These are phyloP conservation scores for Turritopsis rubra DNA, from an alignment of 30 jellyfish, hydroid and myxozoan species.

Conservation along the genomic window DNA sequence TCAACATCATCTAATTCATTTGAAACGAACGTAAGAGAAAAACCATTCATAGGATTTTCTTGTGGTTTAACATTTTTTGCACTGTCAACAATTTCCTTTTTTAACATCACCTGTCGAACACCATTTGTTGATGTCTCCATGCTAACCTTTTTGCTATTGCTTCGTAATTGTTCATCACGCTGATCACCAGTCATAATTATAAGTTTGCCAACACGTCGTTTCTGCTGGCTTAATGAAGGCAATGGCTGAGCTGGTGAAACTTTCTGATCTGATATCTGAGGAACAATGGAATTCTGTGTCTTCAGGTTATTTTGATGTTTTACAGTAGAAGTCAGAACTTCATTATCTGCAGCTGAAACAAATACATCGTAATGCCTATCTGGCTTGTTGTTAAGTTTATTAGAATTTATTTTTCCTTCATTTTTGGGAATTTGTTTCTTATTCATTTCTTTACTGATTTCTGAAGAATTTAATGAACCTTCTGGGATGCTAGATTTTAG, in stretches of 20 bases:
- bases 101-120: neutral
- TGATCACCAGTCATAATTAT: slow-evolving; percentile 40
- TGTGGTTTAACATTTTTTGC: neutral
- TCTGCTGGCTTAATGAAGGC: slow-evolving; percentile 16
- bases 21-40: slow-evolving; percentile 20
- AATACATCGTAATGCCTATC: neutral
- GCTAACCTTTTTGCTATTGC: neutral
- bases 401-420: neutral
- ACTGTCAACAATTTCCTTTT: slow-evolving; percentile 1
- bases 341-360: neutral
- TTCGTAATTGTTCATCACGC: slow-evolving; percentile 29
- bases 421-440: neutral
- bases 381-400: neutral
- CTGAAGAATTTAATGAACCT: neutral
- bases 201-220: slow-evolving; percentile 21
- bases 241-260: neutral
- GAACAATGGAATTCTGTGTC: neutral
- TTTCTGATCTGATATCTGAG: neutral
- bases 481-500: neutral
- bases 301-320: neutral
- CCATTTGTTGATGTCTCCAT: neutral
- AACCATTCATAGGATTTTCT: slow-evolving; percentile 4
- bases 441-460: neutral
- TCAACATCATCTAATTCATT: slow-evolving; percentile 32
- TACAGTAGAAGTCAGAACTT: neutral